A percentile compares a stretch with the other conserved stretches of the same genome.
These are phyloP conservation scores for Pseudochaenichthys georgianus DNA, from an alignment of 2,797 vertebrate species.

Conservation along the genomic window DNA sequence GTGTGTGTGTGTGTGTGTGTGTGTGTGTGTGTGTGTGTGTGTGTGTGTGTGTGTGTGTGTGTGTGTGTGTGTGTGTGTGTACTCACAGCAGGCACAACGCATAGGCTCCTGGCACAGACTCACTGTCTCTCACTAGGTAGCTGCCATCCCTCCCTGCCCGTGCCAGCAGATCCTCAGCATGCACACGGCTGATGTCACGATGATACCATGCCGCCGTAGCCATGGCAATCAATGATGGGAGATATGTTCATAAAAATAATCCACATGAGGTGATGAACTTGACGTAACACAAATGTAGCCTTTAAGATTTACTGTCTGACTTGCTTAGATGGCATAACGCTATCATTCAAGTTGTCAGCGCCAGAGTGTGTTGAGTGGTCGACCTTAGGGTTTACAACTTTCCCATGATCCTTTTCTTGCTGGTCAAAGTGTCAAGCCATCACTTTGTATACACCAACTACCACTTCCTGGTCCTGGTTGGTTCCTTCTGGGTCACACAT, in stretches of 20 bases:
- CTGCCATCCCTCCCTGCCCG: constrained; percentile 89
- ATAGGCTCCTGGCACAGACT: constrained; percentile 91
- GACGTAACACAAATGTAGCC: constrained; percentile 25
- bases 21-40: constrained; percentile 19
- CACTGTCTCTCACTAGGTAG: constrained; percentile 92
- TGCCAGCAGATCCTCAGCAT: constrained; percentile 90
- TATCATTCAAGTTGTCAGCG: constrained; percentile 35
- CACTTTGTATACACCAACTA: constrained; percentile 37
- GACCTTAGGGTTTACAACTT: constrained; percentile 30
- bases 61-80: constrained; percentile 41
- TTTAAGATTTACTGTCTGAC: constrained; percentile 24
- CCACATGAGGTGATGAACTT: constrained; percentile 62
- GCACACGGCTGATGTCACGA: constrained; percentile 90
- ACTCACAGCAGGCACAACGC: constrained; percentile 94
- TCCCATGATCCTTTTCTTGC: constrained; percentile 59
- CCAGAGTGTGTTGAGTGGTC: constrained; percentile 18
- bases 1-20: too few species aligned
- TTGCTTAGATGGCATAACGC: constrained; percentile 24
- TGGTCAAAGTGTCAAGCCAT: constrained; percentile 31
- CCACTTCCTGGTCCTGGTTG: constrained; percentile 54
- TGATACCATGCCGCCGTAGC: constrained; percentile 88
- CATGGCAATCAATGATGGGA: constrained; percentile 67
- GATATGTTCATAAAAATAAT: constrained; percentile 55
- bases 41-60: constrained; percentile 8
- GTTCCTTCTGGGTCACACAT: constrained; percentile 65